These are phyloP conservation scores for Rugalucina vietnamica DNA, from an alignment of 2,888 invertebrate species.

Conservation along the genomic window DNA sequence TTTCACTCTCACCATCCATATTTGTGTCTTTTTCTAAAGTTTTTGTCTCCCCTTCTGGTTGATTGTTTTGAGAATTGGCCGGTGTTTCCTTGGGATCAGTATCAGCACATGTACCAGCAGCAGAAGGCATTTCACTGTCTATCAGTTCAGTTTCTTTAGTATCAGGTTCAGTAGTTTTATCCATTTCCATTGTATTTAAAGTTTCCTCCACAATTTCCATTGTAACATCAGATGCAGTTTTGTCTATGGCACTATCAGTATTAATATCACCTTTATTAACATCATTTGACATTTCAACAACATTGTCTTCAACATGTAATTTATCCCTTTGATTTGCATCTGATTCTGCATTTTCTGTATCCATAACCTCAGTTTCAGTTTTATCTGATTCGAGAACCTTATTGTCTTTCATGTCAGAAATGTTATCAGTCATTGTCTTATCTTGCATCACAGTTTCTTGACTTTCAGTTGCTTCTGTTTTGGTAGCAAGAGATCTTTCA, in stretches of 20 bases:
- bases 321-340: not conserved
- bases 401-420: not conserved
- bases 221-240: not conserved
- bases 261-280: not conserved
- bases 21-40: no score
- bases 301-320: not conserved
- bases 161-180: not conserved
- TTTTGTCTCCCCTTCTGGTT: no score
- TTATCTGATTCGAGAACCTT: not conserved
- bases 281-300: not conserved
- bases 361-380: not conserved
- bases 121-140: not conserved
- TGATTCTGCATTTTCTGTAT: not conserved
- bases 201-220: conserved; percentile 6
- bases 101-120: not conserved
- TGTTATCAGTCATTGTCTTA: not conserved
- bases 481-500: not conserved
- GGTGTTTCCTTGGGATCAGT: no score
- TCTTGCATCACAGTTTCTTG: not conserved
- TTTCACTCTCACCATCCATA: no score
- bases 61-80: no score
- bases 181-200: not conserved
- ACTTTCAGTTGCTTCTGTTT: not conserved
- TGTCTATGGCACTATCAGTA: not conserved
- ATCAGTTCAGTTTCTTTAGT: not conserved